Evolutionary conservation across 2,888 invertebrate species (phyloP), one percentile per base, ranked within the genome.

Genomic region (Liodrosophila aerea): DNA sequence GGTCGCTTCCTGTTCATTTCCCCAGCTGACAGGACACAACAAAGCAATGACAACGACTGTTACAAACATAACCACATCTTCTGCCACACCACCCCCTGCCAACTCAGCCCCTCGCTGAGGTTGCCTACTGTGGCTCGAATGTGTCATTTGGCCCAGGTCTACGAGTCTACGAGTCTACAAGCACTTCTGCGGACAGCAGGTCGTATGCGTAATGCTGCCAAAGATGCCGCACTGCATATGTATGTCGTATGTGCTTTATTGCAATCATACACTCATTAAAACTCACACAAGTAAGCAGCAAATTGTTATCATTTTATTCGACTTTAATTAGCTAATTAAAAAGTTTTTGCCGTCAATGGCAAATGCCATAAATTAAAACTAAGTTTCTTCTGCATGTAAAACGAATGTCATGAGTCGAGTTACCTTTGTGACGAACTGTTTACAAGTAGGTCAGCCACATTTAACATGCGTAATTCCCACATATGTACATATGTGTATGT

Each of bases 1-100:
- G 41, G 44, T 22, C 5, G 39, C 30, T 52, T 73, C 67, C 68
- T 60, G 67, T 73, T 68, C 68, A 68, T 67, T 68, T 72, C 60
- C 60, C 50, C 12, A 50, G 46, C 15, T 67, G 68, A 53, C 68
- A 53, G 58, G 9, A 12, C 33, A 44, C 39, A 52, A 49, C 62
- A 45, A 43, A 43, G 37, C 45, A 50, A 40, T 46, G 34, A 47
- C 51, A 59, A 50, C 33, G 41, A 58, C 50, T 50, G 41, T 22
- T 27, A 13, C 43, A 7, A 45, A 29, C 39, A 49, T 9, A 36
- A 13, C 22, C 15, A 27, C 22, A 29, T 15, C 43, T 13, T 9
- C 9, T 4, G 7, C 34, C 15, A 36, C 15, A 5, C 22, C 5
- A n/a, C n/a, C 5, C 22, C 22, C 22, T 22, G 22, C 22, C 22